Percentiles rank a stretch among this genome's conserved stretches.
These are phyloP conservation scores for Phortica variegata DNA, from an alignment of 1,140 invertebrate genomes.

Conservation along the genomic window DNA sequence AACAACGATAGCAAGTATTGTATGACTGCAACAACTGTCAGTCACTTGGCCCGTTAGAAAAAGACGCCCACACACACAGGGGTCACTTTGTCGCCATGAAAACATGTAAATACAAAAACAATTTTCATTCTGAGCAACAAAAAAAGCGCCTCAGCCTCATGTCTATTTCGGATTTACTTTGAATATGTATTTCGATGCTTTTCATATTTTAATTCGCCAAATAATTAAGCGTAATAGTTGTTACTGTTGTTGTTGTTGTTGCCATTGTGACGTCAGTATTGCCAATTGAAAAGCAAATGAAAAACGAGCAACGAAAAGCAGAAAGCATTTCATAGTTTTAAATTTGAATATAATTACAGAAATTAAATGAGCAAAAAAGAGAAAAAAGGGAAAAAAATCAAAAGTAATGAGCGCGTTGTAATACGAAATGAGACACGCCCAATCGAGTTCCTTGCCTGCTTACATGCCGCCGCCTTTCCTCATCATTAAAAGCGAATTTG, in stretches of 20 bases:
- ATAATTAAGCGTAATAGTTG: conserved; percentile 48
- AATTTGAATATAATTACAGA: conserved; percentile 51
- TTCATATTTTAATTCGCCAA: conserved; percentile 14
- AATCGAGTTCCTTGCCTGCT: no score
- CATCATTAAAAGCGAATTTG: conserved; percentile 35
- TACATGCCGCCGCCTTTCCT: conserved; percentile 33
- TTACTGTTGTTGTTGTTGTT: conserved; percentile 15
- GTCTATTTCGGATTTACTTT: no score
- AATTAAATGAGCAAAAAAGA: conserved; percentile 24
- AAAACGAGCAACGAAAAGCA: conserved; percentile 10
- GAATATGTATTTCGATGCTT: no score
- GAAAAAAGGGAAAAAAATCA: conserved; percentile 6
- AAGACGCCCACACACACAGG: no score
- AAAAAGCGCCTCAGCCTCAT: no score
- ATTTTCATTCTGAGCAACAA: no score
- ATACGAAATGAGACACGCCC: conserved; percentile 32
- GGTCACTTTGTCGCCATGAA: no score
- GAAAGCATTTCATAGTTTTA: conserved; percentile 33
- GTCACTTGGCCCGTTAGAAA: no score
- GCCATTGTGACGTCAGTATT: no score
- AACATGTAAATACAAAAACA: no score
- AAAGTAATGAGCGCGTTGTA: conserved; percentile 24
- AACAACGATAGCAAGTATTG: no score
- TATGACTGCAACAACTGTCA: no score
- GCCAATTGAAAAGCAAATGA: conserved; percentile 50